Percentiles rank a stretch among this genome's conserved stretches.
Conservation (phyloP, 2,888 invertebrate genomes). For the Acronicta aceris region DNA sequence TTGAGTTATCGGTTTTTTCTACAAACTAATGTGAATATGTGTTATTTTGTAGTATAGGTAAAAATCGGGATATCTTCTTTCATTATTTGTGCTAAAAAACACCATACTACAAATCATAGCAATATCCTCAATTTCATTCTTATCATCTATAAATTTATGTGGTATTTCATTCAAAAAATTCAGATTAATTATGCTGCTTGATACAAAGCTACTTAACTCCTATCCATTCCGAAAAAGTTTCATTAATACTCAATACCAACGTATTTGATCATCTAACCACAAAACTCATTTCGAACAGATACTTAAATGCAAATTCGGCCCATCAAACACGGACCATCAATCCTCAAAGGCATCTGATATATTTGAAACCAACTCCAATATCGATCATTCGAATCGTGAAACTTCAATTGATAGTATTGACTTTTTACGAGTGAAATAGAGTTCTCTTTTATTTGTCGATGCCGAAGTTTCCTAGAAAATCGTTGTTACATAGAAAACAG, state of each 20-base stretch:
- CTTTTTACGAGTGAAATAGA: constrained; percentile 58
- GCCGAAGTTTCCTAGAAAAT: constrained; percentile 67
- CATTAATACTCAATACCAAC: constrained; percentile 20
- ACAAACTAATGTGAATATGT: too few relatives aligned
- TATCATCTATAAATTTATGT: too few relatives aligned
- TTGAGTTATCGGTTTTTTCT: too few relatives aligned
- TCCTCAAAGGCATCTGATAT: constrained; percentile 36
- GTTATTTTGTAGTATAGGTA: too few relatives aligned
- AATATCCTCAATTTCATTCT: too few relatives aligned
- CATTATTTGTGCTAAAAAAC: too few relatives aligned
- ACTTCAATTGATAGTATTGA: constrained; percentile 50
- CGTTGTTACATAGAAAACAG: constrained; percentile 73
- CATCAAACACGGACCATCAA: constrained; percentile 33
- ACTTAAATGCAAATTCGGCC: constrained; percentile 30
- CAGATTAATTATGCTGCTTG: too few relatives aligned
- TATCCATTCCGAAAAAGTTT: constrained; percentile 6
- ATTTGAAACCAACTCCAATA: constrained; percentile 40
- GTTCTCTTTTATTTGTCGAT: constrained; percentile 60
- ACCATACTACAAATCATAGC: not conserved
- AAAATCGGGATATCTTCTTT: too few relatives aligned
- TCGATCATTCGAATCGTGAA: constrained; percentile 48
- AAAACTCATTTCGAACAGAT: constrained; percentile 35
- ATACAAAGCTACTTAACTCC: not conserved
- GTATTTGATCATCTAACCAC: constrained; percentile 28
- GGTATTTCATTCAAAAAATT: not conserved